Conservation (phyloP, 92 coral and sea anemone species). For the Epizoanthus rinbou region DNA sequence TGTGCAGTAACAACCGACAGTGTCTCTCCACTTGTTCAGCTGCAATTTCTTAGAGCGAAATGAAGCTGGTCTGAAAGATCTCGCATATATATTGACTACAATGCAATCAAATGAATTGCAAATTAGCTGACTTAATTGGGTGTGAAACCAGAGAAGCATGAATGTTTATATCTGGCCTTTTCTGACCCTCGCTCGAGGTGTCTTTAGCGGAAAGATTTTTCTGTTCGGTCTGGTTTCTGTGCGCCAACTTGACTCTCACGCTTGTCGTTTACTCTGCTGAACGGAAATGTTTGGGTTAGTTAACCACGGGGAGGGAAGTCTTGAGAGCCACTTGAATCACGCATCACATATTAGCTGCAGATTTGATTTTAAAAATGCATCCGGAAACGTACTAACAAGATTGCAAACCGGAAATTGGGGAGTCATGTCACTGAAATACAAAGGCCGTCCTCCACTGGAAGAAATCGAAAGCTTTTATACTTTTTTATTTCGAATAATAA, state of each 20-base stretch:
- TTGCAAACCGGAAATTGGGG: constrained; percentile 36
- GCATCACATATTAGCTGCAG: constrained; percentile 11
- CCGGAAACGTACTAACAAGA: constrained; percentile 39
- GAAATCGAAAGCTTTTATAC: no score
- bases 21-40: no score
- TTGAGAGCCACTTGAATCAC: constrained; percentile 24
- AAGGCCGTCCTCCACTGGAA: background rate
- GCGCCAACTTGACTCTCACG: background rate
- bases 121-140: constrained; percentile 37
- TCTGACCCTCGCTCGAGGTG: constrained; percentile 28
- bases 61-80: background rate
- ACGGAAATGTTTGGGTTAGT: constrained; percentile 19
- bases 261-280: constrained; percentile 6
- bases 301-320: constrained; percentile 7
- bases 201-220: background rate
- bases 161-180: background rate
- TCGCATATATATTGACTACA: constrained; percentile 21
- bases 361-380: constrained; percentile 21
- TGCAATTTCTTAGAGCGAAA: background rate
- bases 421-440: background rate
- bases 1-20: no score
- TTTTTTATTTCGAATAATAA: no score
- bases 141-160: constrained; percentile 39
- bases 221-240: background rate
- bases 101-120: constrained; percentile 31